These are phyloP conservation scores for Lutraria lutraria DNA, from an alignment of 2,888 invertebrate genomes.

Conservation along the genomic window DNA sequence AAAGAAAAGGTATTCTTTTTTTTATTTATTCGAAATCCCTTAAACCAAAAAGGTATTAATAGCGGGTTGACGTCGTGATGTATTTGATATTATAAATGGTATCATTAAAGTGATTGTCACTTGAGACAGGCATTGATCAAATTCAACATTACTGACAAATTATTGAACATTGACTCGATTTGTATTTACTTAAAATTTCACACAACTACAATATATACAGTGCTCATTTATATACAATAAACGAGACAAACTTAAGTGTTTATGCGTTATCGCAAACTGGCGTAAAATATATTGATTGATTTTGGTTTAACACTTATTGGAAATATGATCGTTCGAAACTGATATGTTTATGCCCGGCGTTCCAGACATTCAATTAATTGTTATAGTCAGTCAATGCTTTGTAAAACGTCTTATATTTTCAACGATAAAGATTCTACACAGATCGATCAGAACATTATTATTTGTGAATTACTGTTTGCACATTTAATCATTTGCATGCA, in stretches of 20 bases:
- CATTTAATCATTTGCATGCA: too few relatives aligned
- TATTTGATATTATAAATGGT: not conserved
- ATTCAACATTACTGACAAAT: constrained; percentile 7
- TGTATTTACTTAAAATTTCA: not conserved
- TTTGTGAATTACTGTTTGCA: too few relatives aligned
- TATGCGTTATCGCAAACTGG: not conserved
- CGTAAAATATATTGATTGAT: constrained; percentile 21
- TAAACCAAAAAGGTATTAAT: too few relatives aligned
- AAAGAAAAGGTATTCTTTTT: too few relatives aligned
- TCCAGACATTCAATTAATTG: not conserved
- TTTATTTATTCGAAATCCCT: too few relatives aligned
- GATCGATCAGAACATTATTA: too few relatives aligned
- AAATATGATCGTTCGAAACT: constrained; percentile 6
- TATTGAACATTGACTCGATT: not conserved
- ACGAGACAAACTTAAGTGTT: not conserved
- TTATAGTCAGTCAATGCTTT: not conserved
- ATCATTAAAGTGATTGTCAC: not conserved
- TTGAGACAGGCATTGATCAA: constrained; percentile 8
- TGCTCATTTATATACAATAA: not conserved
- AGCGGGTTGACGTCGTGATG: too few relatives aligned
- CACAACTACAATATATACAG: not conserved
- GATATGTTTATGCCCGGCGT: not conserved
- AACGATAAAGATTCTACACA: too few relatives aligned
- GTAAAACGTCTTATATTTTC: too few relatives aligned
- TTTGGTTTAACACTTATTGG: constrained; percentile 6